A percentile compares a stretch with the other conserved stretches of the same genome.
Evolutionary conservation across 2,888 invertebrate genomes (phyloP).

Genomic region (Scaptomyza caliginosa): DNA sequence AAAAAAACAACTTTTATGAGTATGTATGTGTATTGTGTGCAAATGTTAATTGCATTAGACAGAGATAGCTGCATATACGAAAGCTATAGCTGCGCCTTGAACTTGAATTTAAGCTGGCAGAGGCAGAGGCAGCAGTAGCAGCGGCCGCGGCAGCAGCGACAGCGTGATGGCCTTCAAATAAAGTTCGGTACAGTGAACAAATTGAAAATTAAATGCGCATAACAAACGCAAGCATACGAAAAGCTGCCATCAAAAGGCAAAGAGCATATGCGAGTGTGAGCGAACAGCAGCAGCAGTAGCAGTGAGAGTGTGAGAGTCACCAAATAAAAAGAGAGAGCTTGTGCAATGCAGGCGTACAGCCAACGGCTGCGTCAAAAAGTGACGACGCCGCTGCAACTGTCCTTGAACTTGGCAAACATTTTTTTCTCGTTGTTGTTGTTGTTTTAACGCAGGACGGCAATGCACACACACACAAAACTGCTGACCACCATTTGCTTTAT

Average conservation of each 20-base stretch:
- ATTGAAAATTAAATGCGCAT: constrained; percentile 61
- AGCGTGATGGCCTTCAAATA: constrained; percentile 58
- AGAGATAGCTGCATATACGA: constrained; percentile 21
- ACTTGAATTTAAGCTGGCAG: constrained; percentile 46
- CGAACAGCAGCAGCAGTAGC: no score
- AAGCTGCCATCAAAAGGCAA: constrained; percentile 13
- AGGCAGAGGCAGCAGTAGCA: not conserved
- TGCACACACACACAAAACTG: constrained; percentile 17
- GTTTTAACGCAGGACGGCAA: constrained; percentile 45
- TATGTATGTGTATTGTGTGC: constrained; percentile 22
- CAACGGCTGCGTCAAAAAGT: constrained; percentile 67
- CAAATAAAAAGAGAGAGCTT: constrained; percentile 16
- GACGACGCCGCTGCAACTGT: constrained; percentile 68
- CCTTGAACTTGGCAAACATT: constrained; percentile 75
- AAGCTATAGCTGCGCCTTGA: constrained; percentile 45
- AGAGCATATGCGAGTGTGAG: constrained; percentile 7
- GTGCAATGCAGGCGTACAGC: constrained; percentile 63
- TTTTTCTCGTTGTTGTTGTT: constrained; percentile 4
- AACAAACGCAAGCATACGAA: constrained; percentile 48
- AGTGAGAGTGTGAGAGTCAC: constrained; percentile 5
- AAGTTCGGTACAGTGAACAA: constrained; percentile 62
- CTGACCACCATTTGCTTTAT: constrained; percentile 47
- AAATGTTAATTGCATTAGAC: constrained; percentile 55
- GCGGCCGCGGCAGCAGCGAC: not conserved
- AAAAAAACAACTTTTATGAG: not conserved